Evolutionary conservation across 1,140 invertebrate species (phyloP).

Genomic region (Drosophila albomicans): DNA sequence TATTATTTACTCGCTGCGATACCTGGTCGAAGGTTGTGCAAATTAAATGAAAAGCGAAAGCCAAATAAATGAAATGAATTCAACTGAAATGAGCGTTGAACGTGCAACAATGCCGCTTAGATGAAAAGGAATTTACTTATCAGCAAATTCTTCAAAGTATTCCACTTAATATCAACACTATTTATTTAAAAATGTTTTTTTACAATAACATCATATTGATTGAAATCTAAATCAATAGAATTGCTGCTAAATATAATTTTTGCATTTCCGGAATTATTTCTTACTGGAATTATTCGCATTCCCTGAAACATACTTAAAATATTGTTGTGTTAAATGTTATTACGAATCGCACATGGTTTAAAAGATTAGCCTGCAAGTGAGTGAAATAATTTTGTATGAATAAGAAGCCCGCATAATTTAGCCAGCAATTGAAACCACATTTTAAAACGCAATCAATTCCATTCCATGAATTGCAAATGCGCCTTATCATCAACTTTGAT

Average conservation of each 20-base stretch:
- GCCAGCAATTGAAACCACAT: neutral
- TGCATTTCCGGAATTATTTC: neutral
- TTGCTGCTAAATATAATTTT: no score
- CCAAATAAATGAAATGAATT: conserved; percentile 10
- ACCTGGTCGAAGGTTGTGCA: conserved; percentile 24
- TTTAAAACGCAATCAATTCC: conserved; percentile 19
- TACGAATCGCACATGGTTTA: neutral
- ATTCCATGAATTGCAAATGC: conserved; percentile 27
- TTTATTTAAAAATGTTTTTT: no score
- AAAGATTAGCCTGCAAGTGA: neutral
- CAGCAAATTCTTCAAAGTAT: no score
- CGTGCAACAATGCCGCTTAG: conserved; percentile 10
- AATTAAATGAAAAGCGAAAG: conserved; percentile 12
- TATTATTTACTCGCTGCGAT: conserved; percentile 22
- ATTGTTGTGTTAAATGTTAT: neutral
- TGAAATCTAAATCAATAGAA: no score
- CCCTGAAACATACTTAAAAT: neutral
- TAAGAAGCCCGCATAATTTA: conserved; percentile 27
- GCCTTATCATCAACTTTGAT: conserved; percentile 6
- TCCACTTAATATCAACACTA: no score
- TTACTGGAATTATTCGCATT: neutral
- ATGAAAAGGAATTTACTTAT: neutral
- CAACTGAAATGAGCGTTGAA: conserved; percentile 6
- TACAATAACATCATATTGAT: no score
- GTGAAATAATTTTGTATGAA: conserved; percentile 3